Evolutionary conservation across 2,888 invertebrate species (phyloP), one percentile per base, ranked within the genome.

Genomic region (Cabera pusaria): DNA sequence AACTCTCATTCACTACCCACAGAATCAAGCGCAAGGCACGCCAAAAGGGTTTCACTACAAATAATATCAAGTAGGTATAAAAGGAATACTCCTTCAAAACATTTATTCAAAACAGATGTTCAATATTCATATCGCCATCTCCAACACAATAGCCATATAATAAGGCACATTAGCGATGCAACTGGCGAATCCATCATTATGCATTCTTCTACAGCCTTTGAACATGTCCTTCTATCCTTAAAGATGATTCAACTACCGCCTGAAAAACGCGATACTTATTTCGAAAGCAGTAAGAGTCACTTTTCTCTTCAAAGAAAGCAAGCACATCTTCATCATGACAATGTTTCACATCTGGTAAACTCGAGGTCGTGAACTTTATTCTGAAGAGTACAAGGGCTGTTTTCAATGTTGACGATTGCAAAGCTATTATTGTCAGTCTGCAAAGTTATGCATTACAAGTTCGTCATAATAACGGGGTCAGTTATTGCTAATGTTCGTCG

Each of bases 121-220:
- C 55, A 68, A 66, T 70, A 72, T 72, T 66, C 72, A 72, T 59
- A 56, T 41, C 56, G 49, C 52, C 57, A 63, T 59, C 59, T 52
- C 52, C 49, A 45, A 59, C 54, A 66, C 67, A 68, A 67, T 67
- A 64, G 56, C 52, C 55, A 55, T 55, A 63, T 63, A 66, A 71
- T 68, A 66, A 62, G 61, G 57, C 50, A 49, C 57, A 76, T 76
- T 77, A 75, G 61, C 55, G 52, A 77, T 76, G 78, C 79, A 64
- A 56, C 55, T 57, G 56, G 64, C 71, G 66, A 65, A 70, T 69
- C 62, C 67, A 65, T 71, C 70, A 72, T 73, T 77, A 72, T 74
- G 69, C 68, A 75, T 66, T 63, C 68, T 56, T 58, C 49, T 49
- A 59, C 52, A 63, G 54, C 64, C 64, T 69, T 68, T 61, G 56